Evolutionary conservation across 2,888 invertebrate genomes (phyloP).

Genomic region (Apantesis nais): DNA sequence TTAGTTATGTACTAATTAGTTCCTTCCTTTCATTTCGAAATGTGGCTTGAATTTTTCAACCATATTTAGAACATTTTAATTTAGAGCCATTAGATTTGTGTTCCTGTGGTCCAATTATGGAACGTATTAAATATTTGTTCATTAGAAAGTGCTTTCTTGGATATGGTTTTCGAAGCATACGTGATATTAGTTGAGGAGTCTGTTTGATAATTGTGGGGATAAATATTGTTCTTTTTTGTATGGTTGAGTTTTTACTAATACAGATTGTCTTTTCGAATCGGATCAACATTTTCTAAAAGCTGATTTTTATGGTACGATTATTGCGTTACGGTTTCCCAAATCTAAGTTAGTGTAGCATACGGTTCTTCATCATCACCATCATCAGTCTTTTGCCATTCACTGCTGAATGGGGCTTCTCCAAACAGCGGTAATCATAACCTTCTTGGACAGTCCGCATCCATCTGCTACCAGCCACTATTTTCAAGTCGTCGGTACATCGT

Average conservation of each 20-base stretch:
- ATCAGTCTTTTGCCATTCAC: no score
- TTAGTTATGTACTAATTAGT: constrained; percentile 38
- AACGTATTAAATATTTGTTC: constrained; percentile 36
- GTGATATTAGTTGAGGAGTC: constrained; percentile 2
- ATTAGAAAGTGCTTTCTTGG: constrained; percentile 34
- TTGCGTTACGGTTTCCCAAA: no score
- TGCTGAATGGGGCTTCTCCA: no score
- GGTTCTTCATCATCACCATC: no score
- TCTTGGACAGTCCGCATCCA: no score
- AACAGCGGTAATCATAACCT: no score
- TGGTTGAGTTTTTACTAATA: not conserved
- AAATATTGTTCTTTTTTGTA: constrained; percentile 26
- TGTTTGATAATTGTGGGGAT: constrained; percentile 18
- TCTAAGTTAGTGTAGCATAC: no score
- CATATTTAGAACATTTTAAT: constrained; percentile 34
- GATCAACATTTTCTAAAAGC: no score
- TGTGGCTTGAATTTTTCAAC: constrained; percentile 12
- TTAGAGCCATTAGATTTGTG: constrained; percentile 18
- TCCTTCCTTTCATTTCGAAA: constrained; percentile 18
- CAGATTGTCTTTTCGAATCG: not conserved
- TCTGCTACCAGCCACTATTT: no score
- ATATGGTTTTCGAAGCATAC: constrained; percentile 23
- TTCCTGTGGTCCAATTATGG: constrained; percentile 33
- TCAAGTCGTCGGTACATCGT: no score
- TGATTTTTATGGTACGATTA: no score